phyloP scores from a whole-genome alignment of 2,888 invertebrate species.

The Blastobasis lacticolella region DNA sequence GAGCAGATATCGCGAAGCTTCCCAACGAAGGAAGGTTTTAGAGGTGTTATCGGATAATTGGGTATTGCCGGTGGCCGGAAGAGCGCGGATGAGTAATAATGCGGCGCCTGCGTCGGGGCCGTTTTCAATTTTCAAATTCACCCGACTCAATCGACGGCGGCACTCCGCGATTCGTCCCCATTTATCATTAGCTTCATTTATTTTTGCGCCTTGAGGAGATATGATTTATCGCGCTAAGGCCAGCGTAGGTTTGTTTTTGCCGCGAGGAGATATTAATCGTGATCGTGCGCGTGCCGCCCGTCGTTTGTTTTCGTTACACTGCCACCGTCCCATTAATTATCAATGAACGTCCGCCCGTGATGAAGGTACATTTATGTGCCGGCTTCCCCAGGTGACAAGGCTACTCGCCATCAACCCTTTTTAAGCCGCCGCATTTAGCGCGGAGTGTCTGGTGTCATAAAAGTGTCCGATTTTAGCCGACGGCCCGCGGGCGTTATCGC shows the following conservation, averaged over 20 bases:
- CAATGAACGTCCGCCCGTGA: constrained; percentile 71
- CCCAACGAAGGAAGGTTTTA: too few relatives aligned
- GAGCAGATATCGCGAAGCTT: too few relatives aligned
- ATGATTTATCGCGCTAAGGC: constrained; percentile 70
- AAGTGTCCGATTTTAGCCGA: constrained; percentile 62
- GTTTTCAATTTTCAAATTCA: constrained; percentile 54
- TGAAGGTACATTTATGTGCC: constrained; percentile 64
- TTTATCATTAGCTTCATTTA: constrained; percentile 73
- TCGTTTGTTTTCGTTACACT: constrained; percentile 73
- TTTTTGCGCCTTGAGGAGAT: constrained; percentile 69
- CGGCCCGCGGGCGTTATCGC: constrained; percentile 61
- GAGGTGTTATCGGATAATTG: too few relatives aligned
- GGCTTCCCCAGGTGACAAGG: constrained; percentile 68
- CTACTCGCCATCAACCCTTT: constrained; percentile 69
- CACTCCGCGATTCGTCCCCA: constrained; percentile 54
- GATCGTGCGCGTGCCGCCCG: constrained; percentile 64
- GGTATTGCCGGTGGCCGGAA: too few relatives aligned
- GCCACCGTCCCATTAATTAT: constrained; percentile 70
- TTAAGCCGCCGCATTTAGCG: constrained; percentile 70
- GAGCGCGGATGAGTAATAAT: too few relatives aligned
- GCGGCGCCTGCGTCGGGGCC: constrained; percentile 9
- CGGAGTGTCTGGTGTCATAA: constrained; percentile 70
- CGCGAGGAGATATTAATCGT: constrained; percentile 70
- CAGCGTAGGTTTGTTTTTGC: constrained; percentile 70
- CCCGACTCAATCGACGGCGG: constrained; percentile 51